Percentiles rank a stretch among this genome's conserved stretches.
These are phyloP conservation scores for Amphiprion ocellaris DNA, from an alignment of 2,113 vertebrate species.

Conservation along the genomic window DNA sequence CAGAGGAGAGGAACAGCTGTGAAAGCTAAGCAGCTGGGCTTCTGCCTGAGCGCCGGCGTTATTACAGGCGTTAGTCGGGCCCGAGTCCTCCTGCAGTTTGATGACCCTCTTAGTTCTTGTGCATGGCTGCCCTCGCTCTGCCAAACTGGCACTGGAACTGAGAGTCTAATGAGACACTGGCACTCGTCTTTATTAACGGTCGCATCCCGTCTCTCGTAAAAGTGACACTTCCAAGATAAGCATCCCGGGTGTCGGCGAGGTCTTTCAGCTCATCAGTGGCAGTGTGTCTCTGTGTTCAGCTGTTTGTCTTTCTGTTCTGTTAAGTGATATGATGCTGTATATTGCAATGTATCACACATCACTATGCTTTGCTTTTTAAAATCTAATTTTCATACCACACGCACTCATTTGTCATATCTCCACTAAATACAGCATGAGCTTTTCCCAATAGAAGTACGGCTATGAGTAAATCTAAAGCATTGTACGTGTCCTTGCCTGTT, in stretches of 20 bases:
- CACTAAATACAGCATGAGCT: slow-evolving; percentile 41
- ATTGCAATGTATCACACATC: slow-evolving; percentile 6
- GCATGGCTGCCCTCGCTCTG: slow-evolving; percentile 49
- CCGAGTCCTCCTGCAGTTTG: slow-evolving; percentile 48
- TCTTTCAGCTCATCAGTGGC: slow-evolving; percentile 55
- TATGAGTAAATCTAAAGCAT: slow-evolving; percentile 36
- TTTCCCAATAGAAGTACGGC: slow-evolving; percentile 10
- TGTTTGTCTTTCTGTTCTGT: slow-evolving; percentile 20
- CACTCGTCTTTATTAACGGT: slow-evolving; percentile 69
- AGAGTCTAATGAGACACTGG: slow-evolving; percentile 58
- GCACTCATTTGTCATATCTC: slow-evolving; percentile 54
- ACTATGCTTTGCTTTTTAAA: slow-evolving; percentile 24
- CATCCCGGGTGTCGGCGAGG: slow-evolving; percentile 47
- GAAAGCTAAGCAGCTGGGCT: slow-evolving; percentile 43
- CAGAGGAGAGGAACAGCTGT: slow-evolving; percentile 42
- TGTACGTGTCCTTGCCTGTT: slow-evolving; percentile 72
- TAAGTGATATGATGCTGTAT: slow-evolving; percentile 12
- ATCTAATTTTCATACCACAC: slow-evolving; percentile 34
- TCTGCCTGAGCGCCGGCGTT: slow-evolving; percentile 29
- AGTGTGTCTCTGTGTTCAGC: background rate
- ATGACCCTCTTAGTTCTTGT: slow-evolving; percentile 60
- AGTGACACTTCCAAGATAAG: slow-evolving; percentile 68
- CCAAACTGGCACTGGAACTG: slow-evolving; percentile 38
- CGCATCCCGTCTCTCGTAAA: slow-evolving; percentile 57
- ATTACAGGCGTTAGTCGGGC: slow-evolving; percentile 18